Percentiles rank a stretch among this genome's conserved stretches.
Conservation (phyloP, 2,113 vertebrate species). For the Chaenocephalus aceratus region DNA sequence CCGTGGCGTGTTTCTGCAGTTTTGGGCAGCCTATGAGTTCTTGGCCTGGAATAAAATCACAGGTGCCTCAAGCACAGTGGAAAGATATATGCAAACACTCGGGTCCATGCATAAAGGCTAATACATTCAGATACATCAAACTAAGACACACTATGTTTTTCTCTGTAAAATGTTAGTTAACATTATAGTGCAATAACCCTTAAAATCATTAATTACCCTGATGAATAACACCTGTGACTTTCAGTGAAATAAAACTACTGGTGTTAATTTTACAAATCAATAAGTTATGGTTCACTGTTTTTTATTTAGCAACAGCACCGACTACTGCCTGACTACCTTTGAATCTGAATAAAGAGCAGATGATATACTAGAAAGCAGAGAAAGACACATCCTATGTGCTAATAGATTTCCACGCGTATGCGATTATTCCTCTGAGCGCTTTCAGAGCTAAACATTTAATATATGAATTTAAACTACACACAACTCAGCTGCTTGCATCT, state of each 20-base stretch:
- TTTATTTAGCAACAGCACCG: neutral
- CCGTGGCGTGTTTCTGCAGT: slow-evolving; percentile 14
- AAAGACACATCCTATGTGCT: neutral
- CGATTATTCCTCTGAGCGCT: slow-evolving; percentile 31
- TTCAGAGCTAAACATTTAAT: slow-evolving; percentile 25
- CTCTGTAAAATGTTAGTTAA: neutral
- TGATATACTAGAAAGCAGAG: neutral
- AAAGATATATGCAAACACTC: neutral
- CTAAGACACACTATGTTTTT: neutral
- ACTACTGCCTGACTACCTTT: neutral
- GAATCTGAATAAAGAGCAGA: neutral
- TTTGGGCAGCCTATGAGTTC: slow-evolving; percentile 15
- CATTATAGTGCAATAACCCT: neutral
- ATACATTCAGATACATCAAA: neutral
- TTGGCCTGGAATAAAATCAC: slow-evolving; percentile 15
- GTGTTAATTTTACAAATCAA: neutral
- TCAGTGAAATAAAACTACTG: neutral
- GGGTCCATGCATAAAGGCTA: neutral
- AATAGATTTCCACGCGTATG: slow-evolving; percentile 6
- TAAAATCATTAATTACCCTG: neutral
- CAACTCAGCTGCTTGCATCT: slow-evolving; percentile 36
- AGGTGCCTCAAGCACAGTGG: neutral
- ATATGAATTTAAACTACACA: slow-evolving; percentile 33
- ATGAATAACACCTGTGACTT: neutral
- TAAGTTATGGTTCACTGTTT: neutral